Conservation (phyloP, 2,888 invertebrate species). For the Odontocolon sp. region DNA sequence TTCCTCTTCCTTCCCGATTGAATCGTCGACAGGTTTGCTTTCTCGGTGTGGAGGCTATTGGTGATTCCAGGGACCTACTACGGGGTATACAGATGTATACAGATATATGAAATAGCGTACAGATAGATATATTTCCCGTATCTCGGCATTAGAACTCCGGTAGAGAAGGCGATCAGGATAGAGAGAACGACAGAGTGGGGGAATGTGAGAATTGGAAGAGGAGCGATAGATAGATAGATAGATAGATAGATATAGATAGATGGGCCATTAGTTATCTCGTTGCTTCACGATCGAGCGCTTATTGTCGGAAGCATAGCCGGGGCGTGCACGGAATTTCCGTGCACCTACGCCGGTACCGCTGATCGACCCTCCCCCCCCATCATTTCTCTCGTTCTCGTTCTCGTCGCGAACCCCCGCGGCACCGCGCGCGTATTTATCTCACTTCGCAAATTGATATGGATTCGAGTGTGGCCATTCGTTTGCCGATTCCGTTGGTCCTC, state of each 20-base stretch:
- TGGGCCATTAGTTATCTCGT: conserved; percentile 47
- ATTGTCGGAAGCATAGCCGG: conserved; percentile 50
- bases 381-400: conserved; percentile 47
- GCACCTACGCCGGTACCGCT: conserved; percentile 13
- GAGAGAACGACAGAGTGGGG: background rate
- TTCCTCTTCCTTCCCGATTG: conserved; percentile 21
- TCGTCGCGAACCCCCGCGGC: conserved; percentile 25
- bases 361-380: conserved; percentile 29
- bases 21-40: conserved; percentile 28
- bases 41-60: too few relatives aligned
- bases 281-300: conserved; percentile 48
- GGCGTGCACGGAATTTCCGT: conserved; percentile 52
- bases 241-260: too few relatives aligned
- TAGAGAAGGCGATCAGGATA: background rate
- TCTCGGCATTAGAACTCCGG: background rate
- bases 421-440: conserved; percentile 47
- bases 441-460: conserved; percentile 57
- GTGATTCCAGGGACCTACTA: too few relatives aligned
- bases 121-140: too few relatives aligned
- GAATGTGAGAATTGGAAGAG: conserved; percentile 10
- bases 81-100: too few relatives aligned
- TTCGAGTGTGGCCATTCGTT: conserved; percentile 44
- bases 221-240: conserved; percentile 33
- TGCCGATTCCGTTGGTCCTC: conserved; percentile 15
- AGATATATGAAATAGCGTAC: too few relatives aligned